Evolutionary conservation across 2,113 vertebrate genomes (phyloP), one percentile per base, ranked within the genome.

Genomic region (Muscicapa adusta): DNA sequence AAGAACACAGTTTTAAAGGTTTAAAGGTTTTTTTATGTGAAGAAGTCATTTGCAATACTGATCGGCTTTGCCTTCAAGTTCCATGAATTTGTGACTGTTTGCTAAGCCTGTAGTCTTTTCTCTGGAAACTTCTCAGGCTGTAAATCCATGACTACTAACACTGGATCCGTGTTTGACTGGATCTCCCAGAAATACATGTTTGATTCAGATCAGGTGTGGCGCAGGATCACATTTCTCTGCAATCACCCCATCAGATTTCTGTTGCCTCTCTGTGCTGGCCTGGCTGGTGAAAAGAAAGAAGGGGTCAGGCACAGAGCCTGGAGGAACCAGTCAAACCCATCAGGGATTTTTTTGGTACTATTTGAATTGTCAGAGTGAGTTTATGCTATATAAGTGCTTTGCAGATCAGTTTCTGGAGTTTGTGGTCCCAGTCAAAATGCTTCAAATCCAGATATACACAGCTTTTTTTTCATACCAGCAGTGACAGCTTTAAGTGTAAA

Each of bases 131-230:
- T 85, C 36, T 53, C 9, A 1, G 54, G 58, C 76, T 85, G 18
- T 33, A 76, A 92, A 78, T 79, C 50, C 26, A 7, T 24, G 40
- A 40, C 16, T 67, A 12, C 53, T 85, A 50, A 45, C 3, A 8
- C 29, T 56, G 71, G 62, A 72, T 61, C 85, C 1, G 0, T 31
- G 58, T 68, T 40, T 76, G 82, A 95, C 82, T 80, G 90, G 74
- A 91, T 94, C 61, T 89, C 90, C 88, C 92, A 88, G 82, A 88
- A 91, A 74, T 57, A 56, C 66, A 6, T 14, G 78, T 83, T 91
- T 93, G 90, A 51, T 91, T 90, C 67, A 85, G 45, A 73, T 91
- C 36, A 79, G 78, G 82, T 42, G 85, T 94, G 93, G 78, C 1
- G 0, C 42, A 24, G 16, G 71, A 83, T 73, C 11, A 4, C 88